Conservation (phyloP, 2,113 vertebrate genomes). For the Microtus ochrogaster region DNA sequence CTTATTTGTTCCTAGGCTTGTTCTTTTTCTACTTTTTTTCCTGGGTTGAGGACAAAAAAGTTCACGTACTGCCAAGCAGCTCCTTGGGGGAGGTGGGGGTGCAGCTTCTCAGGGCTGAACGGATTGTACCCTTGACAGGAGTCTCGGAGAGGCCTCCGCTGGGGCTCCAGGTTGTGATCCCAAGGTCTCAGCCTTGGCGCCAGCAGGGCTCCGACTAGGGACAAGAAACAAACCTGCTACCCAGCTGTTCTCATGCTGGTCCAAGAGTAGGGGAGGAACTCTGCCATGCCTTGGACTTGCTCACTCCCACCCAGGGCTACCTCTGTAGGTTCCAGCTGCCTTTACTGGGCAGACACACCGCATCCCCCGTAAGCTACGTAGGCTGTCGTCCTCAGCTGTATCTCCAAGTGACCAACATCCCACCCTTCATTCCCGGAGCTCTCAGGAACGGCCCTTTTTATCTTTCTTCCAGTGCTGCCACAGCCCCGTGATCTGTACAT, state of each 20-base stretch:
- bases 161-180: background rate
- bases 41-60: conserved; percentile 71
- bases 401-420: background rate
- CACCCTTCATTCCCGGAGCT: background rate
- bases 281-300: background rate
- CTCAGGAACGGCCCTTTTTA: background rate
- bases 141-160: conserved; percentile 8
- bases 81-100: conserved; percentile 46
- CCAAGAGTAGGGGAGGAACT: background rate
- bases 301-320: background rate
- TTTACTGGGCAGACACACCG: background rate
- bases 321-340: background rate
- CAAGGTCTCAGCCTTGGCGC: background rate
- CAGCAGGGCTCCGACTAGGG: background rate
- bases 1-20: conserved; percentile 84
- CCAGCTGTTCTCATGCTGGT: background rate
- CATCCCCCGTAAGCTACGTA: background rate
- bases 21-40: conserved; percentile 81
- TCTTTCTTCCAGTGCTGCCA: background rate
- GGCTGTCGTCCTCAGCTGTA: background rate
- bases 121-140: conserved; percentile 45
- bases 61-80: conserved; percentile 62
- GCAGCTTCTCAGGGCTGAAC: conserved; percentile 37
- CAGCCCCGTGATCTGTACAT: background rate
- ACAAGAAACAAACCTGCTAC: background rate